These are phyloP conservation scores for Arrhamphus sclerolepis DNA, from an alignment of 2,797 vertebrate species.

Conservation along the genomic window DNA sequence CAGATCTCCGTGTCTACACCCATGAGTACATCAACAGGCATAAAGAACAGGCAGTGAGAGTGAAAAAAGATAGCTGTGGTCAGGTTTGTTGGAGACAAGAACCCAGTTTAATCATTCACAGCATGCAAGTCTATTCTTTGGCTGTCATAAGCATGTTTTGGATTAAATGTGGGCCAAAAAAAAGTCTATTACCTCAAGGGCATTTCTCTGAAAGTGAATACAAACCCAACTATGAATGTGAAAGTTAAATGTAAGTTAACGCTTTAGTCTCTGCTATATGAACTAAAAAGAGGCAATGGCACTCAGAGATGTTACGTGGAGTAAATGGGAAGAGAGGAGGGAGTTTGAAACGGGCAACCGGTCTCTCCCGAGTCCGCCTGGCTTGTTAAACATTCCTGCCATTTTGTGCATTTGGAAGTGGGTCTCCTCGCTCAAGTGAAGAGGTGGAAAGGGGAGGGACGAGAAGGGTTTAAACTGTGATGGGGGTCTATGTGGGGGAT, in stretches of 20 bases:
- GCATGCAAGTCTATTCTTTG: slow-evolving; percentile 60
- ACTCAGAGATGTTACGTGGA: slow-evolving; percentile 16
- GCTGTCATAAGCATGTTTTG: slow-evolving; percentile 66
- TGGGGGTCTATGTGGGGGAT: slow-evolving; percentile 61
- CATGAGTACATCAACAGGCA: slow-evolving; percentile 63
- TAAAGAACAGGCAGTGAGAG: slow-evolving; percentile 45
- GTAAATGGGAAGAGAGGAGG: not conserved
- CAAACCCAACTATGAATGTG: slow-evolving; percentile 47
- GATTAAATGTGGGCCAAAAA: slow-evolving; percentile 65
- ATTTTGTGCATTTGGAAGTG: slow-evolving; percentile 81
- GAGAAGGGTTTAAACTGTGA: slow-evolving; percentile 38
- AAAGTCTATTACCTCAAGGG: slow-evolving; percentile 65
- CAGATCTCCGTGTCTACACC: slow-evolving; percentile 58
- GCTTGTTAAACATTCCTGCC: slow-evolving; percentile 81
- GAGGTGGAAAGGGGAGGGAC: slow-evolving; percentile 64
- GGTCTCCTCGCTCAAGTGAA: slow-evolving; percentile 74
- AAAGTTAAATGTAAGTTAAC: slow-evolving; percentile 61
- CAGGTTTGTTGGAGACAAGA: slow-evolving; percentile 19
- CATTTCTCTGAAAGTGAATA: slow-evolving; percentile 60
- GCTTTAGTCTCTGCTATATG: slow-evolving; percentile 30
- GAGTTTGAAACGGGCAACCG: slow-evolving; percentile 28
- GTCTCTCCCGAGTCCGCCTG: slow-evolving; percentile 64
- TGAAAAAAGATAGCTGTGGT: slow-evolving; percentile 45
- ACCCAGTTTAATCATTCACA: slow-evolving; percentile 72
- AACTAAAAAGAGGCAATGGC: slow-evolving; percentile 25